Conservation (phyloP, 2,113 vertebrate species). For the Syngnathoides biaculeatus region DNA sequence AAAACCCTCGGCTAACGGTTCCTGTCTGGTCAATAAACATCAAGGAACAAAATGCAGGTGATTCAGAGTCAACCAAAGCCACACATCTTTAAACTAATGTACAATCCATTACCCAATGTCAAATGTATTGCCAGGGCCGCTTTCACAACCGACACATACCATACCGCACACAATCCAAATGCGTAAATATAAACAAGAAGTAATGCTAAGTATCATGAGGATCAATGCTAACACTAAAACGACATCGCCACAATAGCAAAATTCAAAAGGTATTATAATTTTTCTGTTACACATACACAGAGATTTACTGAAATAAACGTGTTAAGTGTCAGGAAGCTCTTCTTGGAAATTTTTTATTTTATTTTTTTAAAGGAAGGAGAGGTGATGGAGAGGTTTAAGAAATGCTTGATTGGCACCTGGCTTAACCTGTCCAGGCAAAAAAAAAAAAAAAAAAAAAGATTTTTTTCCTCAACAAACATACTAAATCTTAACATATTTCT, state of each 20-base stretch:
- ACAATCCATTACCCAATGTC: too few species aligned
- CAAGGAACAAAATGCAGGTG: background rate
- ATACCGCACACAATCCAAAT: too few species aligned
- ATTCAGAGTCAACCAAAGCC: background rate
- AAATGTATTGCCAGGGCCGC: too few species aligned
- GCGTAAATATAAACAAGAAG: too few species aligned
- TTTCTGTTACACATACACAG: slow-evolving; percentile 24
- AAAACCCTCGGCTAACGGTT: too few species aligned
- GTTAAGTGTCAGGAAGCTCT: slow-evolving; percentile 47
- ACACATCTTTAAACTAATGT: too few species aligned
- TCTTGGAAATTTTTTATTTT: slow-evolving; percentile 47
- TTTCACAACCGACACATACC: too few species aligned
- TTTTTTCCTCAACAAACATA: background rate
- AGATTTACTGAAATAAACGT: slow-evolving; percentile 36
- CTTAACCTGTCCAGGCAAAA: slow-evolving; percentile 29
- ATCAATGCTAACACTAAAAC: too few species aligned
- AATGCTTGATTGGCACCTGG: slow-evolving; percentile 51
- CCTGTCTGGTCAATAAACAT: background rate
- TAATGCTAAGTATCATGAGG: too few species aligned
- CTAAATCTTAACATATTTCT: slow-evolving; percentile 8
- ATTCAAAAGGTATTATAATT: background rate
- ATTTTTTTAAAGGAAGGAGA: slow-evolving; percentile 14
- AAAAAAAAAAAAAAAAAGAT: slow-evolving; percentile 3
- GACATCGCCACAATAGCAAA: background rate
- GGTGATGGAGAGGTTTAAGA: slow-evolving; percentile 33